A percentile compares a stretch with the other conserved stretches of the same genome.
Evolutionary conservation across 2,888 invertebrate species (phyloP).

Genomic region (Hetaerina titia): DNA sequence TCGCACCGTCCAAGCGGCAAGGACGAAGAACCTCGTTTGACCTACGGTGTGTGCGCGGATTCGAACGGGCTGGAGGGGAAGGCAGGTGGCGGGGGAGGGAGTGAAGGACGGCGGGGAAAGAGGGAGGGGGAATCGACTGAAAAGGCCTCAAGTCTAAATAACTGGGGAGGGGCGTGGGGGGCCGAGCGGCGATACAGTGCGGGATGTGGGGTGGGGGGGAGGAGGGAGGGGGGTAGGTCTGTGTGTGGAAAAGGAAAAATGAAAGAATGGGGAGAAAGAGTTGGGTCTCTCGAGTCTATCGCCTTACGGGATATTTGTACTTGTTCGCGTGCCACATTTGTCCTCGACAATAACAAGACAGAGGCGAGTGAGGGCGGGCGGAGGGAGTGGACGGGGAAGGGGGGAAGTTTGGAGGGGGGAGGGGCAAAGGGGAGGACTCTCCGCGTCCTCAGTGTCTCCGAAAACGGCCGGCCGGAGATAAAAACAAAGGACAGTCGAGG

Average conservation of each 20-base stretch:
- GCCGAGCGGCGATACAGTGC: too few species aligned
- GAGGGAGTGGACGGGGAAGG: neutral
- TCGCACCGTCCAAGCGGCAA: constrained; percentile 52
- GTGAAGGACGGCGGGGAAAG: neutral
- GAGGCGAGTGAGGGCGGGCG: too few species aligned
- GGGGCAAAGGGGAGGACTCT: neutral
- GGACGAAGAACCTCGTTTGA: constrained; percentile 51
- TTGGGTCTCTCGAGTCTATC: constrained; percentile 8
- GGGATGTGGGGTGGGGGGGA: neutral
- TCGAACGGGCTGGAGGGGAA: too few species aligned
- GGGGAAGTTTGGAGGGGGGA: neutral
- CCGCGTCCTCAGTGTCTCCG: neutral
- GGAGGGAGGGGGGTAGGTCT: neutral
- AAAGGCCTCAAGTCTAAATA: constrained; percentile 30
- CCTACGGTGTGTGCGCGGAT: neutral
- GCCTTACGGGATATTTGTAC: constrained; percentile 45
- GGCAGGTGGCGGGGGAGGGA: neutral
- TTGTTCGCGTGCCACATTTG: neutral
- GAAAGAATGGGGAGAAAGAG: neutral
- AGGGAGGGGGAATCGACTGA: neutral
- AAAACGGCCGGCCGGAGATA: neutral
- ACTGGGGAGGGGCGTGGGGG: neutral
- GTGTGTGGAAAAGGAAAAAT: neutral
- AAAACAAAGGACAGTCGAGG: constrained; percentile 45
- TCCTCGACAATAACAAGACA: neutral